phyloP scores from a whole-genome alignment of 2,797 vertebrate species.

The Capromys pilorides region DNA sequence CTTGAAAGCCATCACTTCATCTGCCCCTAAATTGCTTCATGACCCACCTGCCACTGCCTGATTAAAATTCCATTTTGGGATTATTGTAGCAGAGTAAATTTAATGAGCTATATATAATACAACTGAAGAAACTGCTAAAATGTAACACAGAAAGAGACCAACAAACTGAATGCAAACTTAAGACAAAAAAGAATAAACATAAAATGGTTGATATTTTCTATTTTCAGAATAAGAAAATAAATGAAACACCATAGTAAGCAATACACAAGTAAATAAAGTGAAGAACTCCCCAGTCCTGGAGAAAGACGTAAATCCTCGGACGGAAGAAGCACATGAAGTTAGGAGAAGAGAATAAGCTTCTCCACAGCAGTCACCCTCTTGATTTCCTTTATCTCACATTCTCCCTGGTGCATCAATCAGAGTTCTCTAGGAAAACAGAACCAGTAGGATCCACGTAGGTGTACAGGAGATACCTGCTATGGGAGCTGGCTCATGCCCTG shows the following conservation, averaged over 20 bases:
- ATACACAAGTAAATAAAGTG: background rate
- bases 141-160: background rate
- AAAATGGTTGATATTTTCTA: background rate
- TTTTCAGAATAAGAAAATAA: constrained; percentile 1
- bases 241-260: background rate
- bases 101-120: background rate
- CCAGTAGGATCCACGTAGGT: background rate
- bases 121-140: background rate
- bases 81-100: constrained; percentile 21
- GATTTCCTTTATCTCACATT: background rate
- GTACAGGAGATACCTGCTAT: background rate
- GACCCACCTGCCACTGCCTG: background rate
- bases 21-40: background rate
- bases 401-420: background rate
- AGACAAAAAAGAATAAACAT: background rate
- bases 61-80: background rate
- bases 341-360: background rate
- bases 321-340: background rate
- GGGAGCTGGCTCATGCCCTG: background rate
- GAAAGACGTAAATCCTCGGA: background rate
- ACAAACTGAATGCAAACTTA: background rate
- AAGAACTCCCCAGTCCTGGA: background rate
- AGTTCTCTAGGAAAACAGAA: background rate
- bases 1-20: background rate
- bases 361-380: background rate